Conservation (phyloP, 2,888 invertebrate genomes). For the Muschampia plurimacula region DNA sequence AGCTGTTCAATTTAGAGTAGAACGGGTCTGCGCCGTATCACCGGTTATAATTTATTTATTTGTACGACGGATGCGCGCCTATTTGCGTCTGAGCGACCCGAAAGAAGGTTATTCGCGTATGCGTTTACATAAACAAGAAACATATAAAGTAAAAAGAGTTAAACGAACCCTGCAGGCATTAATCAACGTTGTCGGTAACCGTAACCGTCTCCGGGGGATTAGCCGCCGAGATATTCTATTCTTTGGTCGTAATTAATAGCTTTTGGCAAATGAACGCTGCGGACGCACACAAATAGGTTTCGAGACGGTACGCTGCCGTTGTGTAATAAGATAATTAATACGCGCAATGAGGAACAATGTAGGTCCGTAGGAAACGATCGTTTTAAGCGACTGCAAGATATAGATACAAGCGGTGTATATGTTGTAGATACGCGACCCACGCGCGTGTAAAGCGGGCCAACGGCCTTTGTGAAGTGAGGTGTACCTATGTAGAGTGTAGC, state of each 20-base stretch:
- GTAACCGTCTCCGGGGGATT: constrained; percentile 81
- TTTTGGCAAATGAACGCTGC: constrained; percentile 82
- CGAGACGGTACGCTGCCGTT: constrained; percentile 71
- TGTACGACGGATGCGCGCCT: constrained; percentile 68
- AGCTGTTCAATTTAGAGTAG: constrained; percentile 49
- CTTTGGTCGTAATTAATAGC: constrained; percentile 82
- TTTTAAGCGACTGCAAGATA: constrained; percentile 52
- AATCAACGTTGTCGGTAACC: constrained; percentile 83
- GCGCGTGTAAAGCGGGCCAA: constrained; percentile 74
- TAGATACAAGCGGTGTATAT: constrained; percentile 53
- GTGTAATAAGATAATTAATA: constrained; percentile 76
- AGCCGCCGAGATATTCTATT: constrained; percentile 82
- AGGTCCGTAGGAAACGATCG: constrained; percentile 65
- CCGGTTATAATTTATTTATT: constrained; percentile 71
- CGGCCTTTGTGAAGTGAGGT: constrained; percentile 62
- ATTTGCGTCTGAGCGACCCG: constrained; percentile 71
- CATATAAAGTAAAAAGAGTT: constrained; percentile 74
- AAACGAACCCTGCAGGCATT: constrained; percentile 77
- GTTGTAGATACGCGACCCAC: constrained; percentile 68
- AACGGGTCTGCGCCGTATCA: constrained; percentile 67
- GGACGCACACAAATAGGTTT: constrained; percentile 70
- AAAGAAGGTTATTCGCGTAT: constrained; percentile 73
- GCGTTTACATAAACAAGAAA: constrained; percentile 69
- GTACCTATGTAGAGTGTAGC: constrained; percentile 49
- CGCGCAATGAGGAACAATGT: constrained; percentile 67